Conservation (phyloP, 1,140 invertebrate genomes). For the Odontomachus brunneus region DNA sequence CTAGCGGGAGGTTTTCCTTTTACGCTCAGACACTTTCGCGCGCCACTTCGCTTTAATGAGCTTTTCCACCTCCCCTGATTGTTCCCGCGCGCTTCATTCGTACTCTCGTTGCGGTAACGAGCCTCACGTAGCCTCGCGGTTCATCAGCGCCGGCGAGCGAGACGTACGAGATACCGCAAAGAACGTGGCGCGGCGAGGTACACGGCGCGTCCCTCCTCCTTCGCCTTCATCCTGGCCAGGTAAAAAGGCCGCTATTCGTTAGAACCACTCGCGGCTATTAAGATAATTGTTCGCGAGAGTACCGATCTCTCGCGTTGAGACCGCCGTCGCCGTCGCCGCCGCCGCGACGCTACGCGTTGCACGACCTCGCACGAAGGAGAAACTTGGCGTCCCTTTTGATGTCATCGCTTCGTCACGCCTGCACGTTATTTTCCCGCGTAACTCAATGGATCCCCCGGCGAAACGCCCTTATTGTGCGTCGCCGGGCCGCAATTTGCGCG, state of each 20-base stretch:
- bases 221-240: slow-evolving; percentile 59
- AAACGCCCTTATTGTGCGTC: slow-evolving; percentile 57
- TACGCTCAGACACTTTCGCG: slow-evolving; percentile 25
- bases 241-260: slow-evolving; percentile 82
- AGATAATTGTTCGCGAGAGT: slow-evolving; percentile 79
- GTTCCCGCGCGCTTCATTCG: slow-evolving; percentile 51
- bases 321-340: slow-evolving; percentile 19
- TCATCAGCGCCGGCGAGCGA: slow-evolving; percentile 63
- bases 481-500: slow-evolving; percentile 47
- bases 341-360: background rate
- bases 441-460: slow-evolving; percentile 47
- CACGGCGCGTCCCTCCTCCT: slow-evolving; percentile 28
- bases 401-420: slow-evolving; percentile 45
- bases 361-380: slow-evolving; percentile 22
- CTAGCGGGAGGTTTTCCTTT: slow-evolving; percentile 11
- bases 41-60: slow-evolving; percentile 53
- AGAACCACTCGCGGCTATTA: slow-evolving; percentile 81
- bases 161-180: slow-evolving; percentile 64
- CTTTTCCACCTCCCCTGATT: slow-evolving; percentile 68
- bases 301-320: slow-evolving; percentile 33
- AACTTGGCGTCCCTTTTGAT: slow-evolving; percentile 45
- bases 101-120: slow-evolving; percentile 61
- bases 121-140: slow-evolving; percentile 70
- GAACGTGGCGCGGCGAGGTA: slow-evolving; percentile 19
- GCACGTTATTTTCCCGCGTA: slow-evolving; percentile 46